Conservation (phyloP, 1,140 invertebrate species). For the Hylaeus volcanicus region DNA sequence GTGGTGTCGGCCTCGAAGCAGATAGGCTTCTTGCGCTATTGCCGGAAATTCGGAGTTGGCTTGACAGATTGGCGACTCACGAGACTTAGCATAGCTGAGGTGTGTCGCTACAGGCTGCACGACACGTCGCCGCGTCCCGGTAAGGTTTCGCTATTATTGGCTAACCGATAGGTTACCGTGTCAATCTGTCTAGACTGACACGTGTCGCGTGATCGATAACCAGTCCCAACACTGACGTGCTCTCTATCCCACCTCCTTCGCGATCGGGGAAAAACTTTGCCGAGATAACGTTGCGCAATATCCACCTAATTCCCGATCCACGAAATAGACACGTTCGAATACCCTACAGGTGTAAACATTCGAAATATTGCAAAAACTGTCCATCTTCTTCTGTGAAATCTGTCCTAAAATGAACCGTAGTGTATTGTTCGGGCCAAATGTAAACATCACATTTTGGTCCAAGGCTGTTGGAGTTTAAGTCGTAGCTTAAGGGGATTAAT, state of each 20-base stretch:
- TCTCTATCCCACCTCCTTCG: conserved; percentile 38
- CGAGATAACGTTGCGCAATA: too few relatives aligned
- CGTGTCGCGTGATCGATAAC: conserved; percentile 61
- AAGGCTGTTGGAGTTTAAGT: too few relatives aligned
- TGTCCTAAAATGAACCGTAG: too few relatives aligned
- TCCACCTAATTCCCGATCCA: too few relatives aligned
- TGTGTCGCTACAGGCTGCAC: conserved; percentile 41
- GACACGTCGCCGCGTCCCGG: conserved; percentile 33
- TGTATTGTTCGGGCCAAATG: too few relatives aligned
- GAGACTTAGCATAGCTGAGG: conserved; percentile 62
- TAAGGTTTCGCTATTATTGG: conserved; percentile 75
- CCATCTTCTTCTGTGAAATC: too few relatives aligned
- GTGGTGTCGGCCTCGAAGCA: background rate
- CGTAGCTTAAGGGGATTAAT: too few relatives aligned
- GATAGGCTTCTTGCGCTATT: conserved; percentile 18
- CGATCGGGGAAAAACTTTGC: too few relatives aligned
- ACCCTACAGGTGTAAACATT: too few relatives aligned
- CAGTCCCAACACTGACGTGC: background rate
- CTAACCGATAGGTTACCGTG: conserved; percentile 72
- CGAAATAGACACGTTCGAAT: too few relatives aligned
- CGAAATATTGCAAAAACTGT: too few relatives aligned
- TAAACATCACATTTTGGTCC: too few relatives aligned
- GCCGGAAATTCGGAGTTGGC: conserved; percentile 51
- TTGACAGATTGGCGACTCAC: conserved; percentile 47
- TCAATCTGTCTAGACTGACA: conserved; percentile 67